phyloP scores from a whole-genome alignment of 2,113 vertebrate genomes.

The Syrrhaptes paradoxus region DNA sequence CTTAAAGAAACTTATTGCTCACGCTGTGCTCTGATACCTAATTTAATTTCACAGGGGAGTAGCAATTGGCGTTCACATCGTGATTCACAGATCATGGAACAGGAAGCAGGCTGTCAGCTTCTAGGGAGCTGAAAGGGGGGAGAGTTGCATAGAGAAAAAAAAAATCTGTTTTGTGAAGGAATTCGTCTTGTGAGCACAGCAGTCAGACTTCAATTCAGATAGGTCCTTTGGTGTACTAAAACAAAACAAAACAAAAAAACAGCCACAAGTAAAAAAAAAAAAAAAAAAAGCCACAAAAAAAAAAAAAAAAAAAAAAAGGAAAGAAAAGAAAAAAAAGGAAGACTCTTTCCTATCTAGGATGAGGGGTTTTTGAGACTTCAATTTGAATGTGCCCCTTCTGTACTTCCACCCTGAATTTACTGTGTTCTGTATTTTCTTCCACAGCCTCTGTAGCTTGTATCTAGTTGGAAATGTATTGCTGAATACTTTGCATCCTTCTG shows the following conservation, averaged over 20 bases:
- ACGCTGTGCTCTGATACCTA: not conserved
- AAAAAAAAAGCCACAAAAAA: not conserved
- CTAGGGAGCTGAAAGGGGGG: not conserved
- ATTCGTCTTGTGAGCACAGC: not conserved
- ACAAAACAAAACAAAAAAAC: not conserved
- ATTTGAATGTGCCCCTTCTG: not conserved
- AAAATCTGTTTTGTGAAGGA: constrained; percentile 10
- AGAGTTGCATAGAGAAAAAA: constrained; percentile 32
- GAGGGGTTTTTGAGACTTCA: not conserved
- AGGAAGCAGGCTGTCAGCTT: constrained; percentile 51
- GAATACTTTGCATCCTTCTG: not conserved
- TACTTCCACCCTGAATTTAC: not conserved
- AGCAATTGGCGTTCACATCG: not conserved
- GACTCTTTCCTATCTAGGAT: not conserved
- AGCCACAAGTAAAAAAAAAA: not conserved
- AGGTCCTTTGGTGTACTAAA: not conserved
- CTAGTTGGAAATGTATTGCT: not conserved
- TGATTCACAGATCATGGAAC: constrained; percentile 50
- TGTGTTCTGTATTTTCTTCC: not conserved
- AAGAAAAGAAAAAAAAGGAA: not conserved
- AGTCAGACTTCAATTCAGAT: not conserved
- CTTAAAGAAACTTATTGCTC: not conserved
- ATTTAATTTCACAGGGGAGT: constrained; percentile 47
- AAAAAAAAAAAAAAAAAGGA: too few species aligned
- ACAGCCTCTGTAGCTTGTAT: not conserved